Conservation (phyloP, 2,113 vertebrate genomes). For the Uropsilus gracilis region DNA sequence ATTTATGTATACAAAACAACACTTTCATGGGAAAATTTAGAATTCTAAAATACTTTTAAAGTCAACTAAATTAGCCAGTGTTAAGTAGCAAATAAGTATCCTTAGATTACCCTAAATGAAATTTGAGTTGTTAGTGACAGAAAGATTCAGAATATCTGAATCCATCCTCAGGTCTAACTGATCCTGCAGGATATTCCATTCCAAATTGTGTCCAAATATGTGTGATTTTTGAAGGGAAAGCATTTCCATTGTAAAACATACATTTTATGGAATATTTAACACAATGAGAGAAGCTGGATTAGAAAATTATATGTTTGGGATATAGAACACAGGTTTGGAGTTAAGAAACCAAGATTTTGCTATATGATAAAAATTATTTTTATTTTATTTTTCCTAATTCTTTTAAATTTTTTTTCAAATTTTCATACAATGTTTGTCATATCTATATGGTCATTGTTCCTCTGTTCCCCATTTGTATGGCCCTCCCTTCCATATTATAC, state of each 20-base stretch:
- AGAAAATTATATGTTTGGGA: not conserved
- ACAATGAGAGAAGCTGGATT: not conserved
- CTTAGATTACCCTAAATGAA: not conserved
- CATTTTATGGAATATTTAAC: not conserved
- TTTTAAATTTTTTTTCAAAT: no score
- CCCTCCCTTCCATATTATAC: no score
- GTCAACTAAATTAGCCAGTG: not conserved
- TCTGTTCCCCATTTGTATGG: no score
- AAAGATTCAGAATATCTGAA: not conserved
- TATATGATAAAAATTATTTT: no score
- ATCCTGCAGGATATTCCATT: not conserved
- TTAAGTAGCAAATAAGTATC: not conserved
- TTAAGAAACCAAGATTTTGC: not conserved
- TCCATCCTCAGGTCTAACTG: not conserved
- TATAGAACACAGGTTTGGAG: not conserved
- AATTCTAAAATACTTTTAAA: not conserved
- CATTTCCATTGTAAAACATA: not conserved
- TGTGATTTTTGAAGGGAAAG: not conserved
- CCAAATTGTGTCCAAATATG: not conserved
- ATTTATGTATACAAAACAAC: not conserved
- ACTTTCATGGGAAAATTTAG: not conserved
- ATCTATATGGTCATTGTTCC: no score
- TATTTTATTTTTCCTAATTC: no score
- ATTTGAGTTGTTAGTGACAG: not conserved
- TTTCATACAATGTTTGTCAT: no score